Conservation (phyloP, 1,140 invertebrate species). For the Aricia agestis region DNA sequence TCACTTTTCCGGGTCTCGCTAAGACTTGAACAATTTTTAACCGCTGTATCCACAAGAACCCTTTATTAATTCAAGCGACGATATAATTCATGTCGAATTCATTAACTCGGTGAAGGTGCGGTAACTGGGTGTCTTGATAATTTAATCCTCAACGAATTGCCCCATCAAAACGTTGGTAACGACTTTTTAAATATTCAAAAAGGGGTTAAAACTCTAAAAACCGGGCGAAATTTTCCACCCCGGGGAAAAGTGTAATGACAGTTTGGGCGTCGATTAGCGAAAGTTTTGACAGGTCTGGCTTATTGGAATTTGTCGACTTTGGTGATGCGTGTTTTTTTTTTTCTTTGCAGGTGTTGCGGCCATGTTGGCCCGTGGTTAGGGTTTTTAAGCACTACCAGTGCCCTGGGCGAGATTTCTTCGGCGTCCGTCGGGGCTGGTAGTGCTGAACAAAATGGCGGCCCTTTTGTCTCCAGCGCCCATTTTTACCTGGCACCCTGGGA, state of each 20-base stretch:
- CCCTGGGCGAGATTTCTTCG: too few species aligned
- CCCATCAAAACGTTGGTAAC: conserved; percentile 73
- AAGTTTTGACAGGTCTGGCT: conserved; percentile 48
- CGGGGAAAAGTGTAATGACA: conserved; percentile 66
- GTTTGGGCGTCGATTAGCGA: conserved; percentile 67
- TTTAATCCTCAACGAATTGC: conserved; percentile 72
- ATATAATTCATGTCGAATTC: conserved; percentile 68
- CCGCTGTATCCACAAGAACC: too few species aligned
- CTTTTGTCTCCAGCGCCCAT: too few species aligned
- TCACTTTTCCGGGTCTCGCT: not conserved
- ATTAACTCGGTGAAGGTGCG: conserved; percentile 66
- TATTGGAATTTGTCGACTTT: not conserved
- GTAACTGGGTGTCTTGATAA: conserved; percentile 75
- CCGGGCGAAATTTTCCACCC: conserved; percentile 60
- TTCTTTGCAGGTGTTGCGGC: too few species aligned
- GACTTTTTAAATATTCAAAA: conserved; percentile 75
- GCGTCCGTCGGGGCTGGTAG: too few species aligned
- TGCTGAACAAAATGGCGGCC: too few species aligned
- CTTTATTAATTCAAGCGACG: conserved; percentile 14
- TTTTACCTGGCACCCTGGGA: too few species aligned
- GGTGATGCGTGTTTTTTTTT: not conserved
- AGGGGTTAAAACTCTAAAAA: conserved; percentile 68
- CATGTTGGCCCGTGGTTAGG: too few species aligned
- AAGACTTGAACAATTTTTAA: not conserved
- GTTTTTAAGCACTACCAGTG: too few species aligned